phyloP scores from a whole-genome alignment of 2,113 vertebrate species.

The Boulengeromyrus knoepffleri region DNA sequence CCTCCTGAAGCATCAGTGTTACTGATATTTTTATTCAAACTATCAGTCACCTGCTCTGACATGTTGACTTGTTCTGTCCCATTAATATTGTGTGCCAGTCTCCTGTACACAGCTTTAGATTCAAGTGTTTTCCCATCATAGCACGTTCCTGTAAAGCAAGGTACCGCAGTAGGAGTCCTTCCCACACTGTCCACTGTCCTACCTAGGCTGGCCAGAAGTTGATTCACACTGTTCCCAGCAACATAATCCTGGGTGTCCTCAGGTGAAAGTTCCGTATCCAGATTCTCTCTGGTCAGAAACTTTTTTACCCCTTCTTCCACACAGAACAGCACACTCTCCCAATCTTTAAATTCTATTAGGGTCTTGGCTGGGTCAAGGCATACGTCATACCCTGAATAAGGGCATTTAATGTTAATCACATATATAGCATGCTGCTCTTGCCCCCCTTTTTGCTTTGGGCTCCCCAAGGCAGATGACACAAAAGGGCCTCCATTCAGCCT shows the following conservation, averaged over 20 bases:
- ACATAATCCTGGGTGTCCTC: conserved; percentile 64
- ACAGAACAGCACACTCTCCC: conserved; percentile 72
- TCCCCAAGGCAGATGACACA: conserved; percentile 45
- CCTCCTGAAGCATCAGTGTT: background rate
- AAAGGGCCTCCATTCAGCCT: conserved; percentile 55
- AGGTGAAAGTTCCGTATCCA: conserved; percentile 64
- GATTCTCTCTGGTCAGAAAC: conserved; percentile 76
- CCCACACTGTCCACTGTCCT: conserved; percentile 28
- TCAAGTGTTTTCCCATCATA: conserved; percentile 59
- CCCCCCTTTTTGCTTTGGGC: conserved; percentile 62
- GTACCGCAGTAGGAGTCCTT: conserved; percentile 41
- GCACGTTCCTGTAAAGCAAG: conserved; percentile 50
- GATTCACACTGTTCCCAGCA: conserved; percentile 41
- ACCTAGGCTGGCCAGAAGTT: conserved; percentile 28
- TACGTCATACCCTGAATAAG: conserved; percentile 78
- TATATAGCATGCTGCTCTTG: conserved; percentile 76
- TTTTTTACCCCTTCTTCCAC: conserved; percentile 78
- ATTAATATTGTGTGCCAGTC: background rate
- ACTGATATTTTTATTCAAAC: conserved; percentile 4
- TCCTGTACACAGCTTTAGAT: conserved; percentile 73
- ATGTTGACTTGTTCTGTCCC: background rate
- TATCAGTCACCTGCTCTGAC: background rate
- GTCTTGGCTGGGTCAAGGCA: conserved; percentile 88
- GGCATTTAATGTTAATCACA: conserved; percentile 79
- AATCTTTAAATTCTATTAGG: conserved; percentile 88